These are phyloP conservation scores for Sphenodon punctatus DNA, from an alignment of 2,797 vertebrate genomes.

Conservation along the genomic window DNA sequence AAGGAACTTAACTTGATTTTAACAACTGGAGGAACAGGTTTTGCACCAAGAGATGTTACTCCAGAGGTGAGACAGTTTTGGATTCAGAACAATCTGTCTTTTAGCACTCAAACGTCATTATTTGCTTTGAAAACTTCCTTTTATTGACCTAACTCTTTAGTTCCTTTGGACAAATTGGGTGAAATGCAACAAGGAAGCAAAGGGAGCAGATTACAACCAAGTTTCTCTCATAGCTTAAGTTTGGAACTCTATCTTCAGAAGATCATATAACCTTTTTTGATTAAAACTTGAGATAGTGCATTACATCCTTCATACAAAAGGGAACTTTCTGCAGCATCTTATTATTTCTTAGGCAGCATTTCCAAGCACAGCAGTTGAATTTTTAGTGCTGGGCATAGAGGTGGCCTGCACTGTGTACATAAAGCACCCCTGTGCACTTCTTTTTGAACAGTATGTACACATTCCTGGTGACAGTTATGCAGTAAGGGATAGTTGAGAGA, in stretches of 20 bases:
- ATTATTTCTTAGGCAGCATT: accelerated
- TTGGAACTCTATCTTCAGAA: background rate
- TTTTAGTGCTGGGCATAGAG: background rate
- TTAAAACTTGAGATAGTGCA: background rate
- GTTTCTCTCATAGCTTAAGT: slow-evolving; percentile 6
- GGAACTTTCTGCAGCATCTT: background rate
- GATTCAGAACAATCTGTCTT: slow-evolving; percentile 20
- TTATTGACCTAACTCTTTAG: background rate
- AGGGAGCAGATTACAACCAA: background rate
- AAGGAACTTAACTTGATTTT: slow-evolving; percentile 98
- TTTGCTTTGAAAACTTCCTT: too few species aligned
- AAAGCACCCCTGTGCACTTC: background rate
- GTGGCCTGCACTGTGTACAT: background rate
- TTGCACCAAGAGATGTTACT: slow-evolving; percentile 97
- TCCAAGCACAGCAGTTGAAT: background rate
- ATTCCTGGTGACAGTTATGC: background rate
- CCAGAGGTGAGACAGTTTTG: slow-evolving; percentile 87
- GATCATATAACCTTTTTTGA: background rate
- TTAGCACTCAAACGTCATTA: background rate
- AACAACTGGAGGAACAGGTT: slow-evolving; percentile 97
- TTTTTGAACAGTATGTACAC: background rate
- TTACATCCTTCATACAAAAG: background rate
- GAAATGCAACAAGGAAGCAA: background rate
- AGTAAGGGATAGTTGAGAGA: background rate
- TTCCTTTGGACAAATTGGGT: background rate